Percentiles rank a stretch among this genome's conserved stretches.
phyloP scores from a whole-genome alignment of 2,113 vertebrate species.

The Pangasianodon hypophthalmus region DNA sequence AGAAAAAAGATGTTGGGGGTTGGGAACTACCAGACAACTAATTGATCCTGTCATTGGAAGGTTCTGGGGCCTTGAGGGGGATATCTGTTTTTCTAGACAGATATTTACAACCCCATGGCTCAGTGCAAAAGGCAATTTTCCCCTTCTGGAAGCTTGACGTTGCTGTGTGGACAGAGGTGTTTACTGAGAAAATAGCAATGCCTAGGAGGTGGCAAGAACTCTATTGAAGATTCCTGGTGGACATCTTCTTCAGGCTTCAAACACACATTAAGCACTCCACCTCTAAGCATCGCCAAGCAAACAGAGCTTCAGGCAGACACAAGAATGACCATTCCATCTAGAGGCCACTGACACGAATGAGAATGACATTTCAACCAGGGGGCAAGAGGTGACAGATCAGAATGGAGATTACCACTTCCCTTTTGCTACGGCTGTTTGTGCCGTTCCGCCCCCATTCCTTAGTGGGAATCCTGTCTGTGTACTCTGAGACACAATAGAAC shows the following conservation, averaged over 20 bases:
- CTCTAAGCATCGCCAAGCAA: slow-evolving; percentile 58
- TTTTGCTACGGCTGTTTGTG: slow-evolving; percentile 17
- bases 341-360: slow-evolving; percentile 72
- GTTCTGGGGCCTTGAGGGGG: slow-evolving; percentile 29
- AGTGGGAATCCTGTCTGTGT: slow-evolving; percentile 16
- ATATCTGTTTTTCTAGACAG: slow-evolving; percentile 66
- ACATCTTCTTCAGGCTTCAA: slow-evolving; percentile 62
- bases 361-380: slow-evolving; percentile 74
- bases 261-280: slow-evolving; percentile 48
- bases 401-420: slow-evolving; percentile 36
- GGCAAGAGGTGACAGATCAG: slow-evolving; percentile 61
- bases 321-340: slow-evolving; percentile 74
- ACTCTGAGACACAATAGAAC: not conserved
- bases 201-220: slow-evolving; percentile 33
- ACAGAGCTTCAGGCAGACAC: slow-evolving; percentile 63
- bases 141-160: not conserved
- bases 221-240: slow-evolving; percentile 57
- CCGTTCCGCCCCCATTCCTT: slow-evolving; percentile 6
- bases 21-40: slow-evolving; percentile 59
- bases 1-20: not conserved
- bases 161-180: slow-evolving; percentile 52
- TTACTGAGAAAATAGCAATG: slow-evolving; percentile 68
- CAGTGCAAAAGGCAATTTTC: slow-evolving; percentile 48
- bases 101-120: slow-evolving; percentile 59
- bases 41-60: slow-evolving; percentile 60